Base-by-base conservation (phyloP, 2,888 invertebrate genomes). In the Hydrotaea cyrtoneurina region DNA sequence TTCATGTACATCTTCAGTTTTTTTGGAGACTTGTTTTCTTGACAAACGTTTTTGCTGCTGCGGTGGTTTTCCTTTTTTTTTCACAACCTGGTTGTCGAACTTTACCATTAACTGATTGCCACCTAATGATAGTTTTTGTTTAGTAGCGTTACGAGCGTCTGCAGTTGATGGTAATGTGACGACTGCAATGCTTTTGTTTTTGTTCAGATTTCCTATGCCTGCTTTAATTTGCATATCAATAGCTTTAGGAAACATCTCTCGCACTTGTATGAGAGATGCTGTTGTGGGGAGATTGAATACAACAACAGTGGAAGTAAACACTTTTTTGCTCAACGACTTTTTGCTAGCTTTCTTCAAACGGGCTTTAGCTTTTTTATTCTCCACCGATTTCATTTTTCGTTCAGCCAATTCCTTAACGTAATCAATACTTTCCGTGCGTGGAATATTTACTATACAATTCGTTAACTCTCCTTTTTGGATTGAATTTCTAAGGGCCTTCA, bases 181-280 rank as follows among this genome's bases (percentile, higher is more conserved):
- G 4, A 88, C 88, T 0, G 91, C 91, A 7, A 89, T 86, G 64
- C 87, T 88, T 57, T 79, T 82, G 0, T 78, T 86, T 7, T 88
- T 89, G 1, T 87, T 83, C 75, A 86, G 85, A 73, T 88, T 89
- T 0, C 88, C 88, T 21, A 87, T 87, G 13, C 88, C 87, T 0
- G 88, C 76, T 46, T 89, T 91, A 2, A 90, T 83, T 66, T 91
- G 90, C 50, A 91, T 88, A 69, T 91, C 92, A 3, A 91, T 89
- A 2, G 91, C 90, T 57, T 89, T 88, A 10, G 88, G 87, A 72
- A 91, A 92, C 11, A 91, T 78, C 53, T 88, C 87, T 0, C 90
- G 89, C 13, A 91, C 82, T 39, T 91, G 89, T 0, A 87, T 85
- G 11, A 86, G 26, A 0, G 92, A 88, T 0, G 88, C 75, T 0